Evolutionary conservation across 1,140 invertebrate genomes (phyloP), one percentile per base, ranked within the genome.

Genomic region (Ostrea edulis): DNA sequence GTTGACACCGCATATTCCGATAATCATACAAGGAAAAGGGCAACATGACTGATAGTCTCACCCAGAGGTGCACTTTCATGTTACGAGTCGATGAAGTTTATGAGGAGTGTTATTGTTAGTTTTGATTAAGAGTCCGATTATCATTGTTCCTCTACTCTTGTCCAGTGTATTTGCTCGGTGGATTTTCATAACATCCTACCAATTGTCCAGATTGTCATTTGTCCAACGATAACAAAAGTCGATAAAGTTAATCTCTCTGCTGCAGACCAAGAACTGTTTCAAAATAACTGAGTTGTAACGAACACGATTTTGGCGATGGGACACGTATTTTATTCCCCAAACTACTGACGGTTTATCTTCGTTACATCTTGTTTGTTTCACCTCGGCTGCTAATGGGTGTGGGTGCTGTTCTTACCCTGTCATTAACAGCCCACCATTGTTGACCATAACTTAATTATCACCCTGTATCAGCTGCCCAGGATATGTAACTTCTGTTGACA

Each of bases 121-220:
- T 29, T 77, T 35, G 68, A 77, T 77, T 77, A 77, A 25, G 12
- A 17, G 68, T 77, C 68, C 68, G 68, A 77, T 77, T 77, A 77
- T 77, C 68, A 35, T 77, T 25, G 68, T 29, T 25, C 14, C 29
- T 35, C 68, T 77, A 77, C 35, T 77, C 68, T 77, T 77, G 25
- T 77, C 68, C 68, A 77, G 68, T 77, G 68, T 77, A 77, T 77
- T 77, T 77, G 68, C 8, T 77, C 25, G 14, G 14, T 77, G 68
- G 68, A 77, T 77, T 77, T 77, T 77, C 68, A 71, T 71, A 77
- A 29, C 68, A 77, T 77, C 68, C 68, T 77, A 77, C 68, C 68
- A 77, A 77, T 77, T 77, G 68, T 77, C 68, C 68, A 29, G 68
- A 77, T 77, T 29, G 8, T n/a, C 14, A 62, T 62, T 62, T 62